Evolutionary conservation across 2,797 vertebrate genomes (phyloP), one percentile per base, ranked within the genome.

Genomic region (Danio albolineatus): DNA sequence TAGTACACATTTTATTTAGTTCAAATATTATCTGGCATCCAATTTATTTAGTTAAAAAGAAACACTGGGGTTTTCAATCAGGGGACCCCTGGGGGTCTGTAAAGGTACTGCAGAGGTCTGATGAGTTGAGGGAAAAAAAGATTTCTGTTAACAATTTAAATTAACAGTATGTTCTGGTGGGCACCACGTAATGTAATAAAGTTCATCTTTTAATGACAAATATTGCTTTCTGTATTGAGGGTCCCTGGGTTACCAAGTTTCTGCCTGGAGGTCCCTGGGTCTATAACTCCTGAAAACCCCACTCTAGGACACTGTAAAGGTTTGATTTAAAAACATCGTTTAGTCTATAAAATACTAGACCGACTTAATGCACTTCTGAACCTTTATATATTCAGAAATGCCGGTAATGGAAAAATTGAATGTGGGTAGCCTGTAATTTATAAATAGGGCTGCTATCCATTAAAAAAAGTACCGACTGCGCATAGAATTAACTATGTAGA

Each of bases 401-500:
- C 21, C 28, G 77, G 62, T 74, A 79, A 83, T 82, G 44, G 41
- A 82, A 82, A 83, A 69, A 72, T 59, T 17, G 17, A 82, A 65
- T 54, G 60, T 54, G 48, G 60, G 21, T 64, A 65, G 57, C 49
- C 48, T 78, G 17, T 60, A 76, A 57, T 73, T 76, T 64, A 82
- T 57, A 71, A 61, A 74, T 46, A 64, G 28, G 44, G 19, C 46
- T 84, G 41, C 43, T 49, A 67, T 74, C 74, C 61, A 69, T 66
- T 73, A 77, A 70, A 74, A n/a, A 59, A 76, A 46, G 72, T 69
- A 85, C 90, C 86, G 85, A 87, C 86, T 85, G 84, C 79, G 82
- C 81, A 85, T 86, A 83, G 85, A 83, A 88, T 86, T 84, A 88
- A 89, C 88, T 86, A 89, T 87, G 87, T 87, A 80, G 85, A 88